Evolutionary conservation across 1,140 invertebrate genomes (phyloP).

Genomic region (Melitaea cinxia): DNA sequence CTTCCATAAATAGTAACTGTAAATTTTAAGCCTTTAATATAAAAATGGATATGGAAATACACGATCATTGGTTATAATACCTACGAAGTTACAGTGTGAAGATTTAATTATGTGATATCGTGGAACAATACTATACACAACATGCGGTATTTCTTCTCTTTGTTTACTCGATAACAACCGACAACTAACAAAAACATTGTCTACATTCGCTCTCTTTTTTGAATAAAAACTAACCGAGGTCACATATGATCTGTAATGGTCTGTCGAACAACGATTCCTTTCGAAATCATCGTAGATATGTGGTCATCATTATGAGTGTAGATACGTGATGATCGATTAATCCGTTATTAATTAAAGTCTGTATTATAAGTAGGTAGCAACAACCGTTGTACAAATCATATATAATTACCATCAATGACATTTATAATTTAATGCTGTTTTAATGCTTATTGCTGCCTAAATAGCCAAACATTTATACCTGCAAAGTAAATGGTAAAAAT

Average conservation of each 20-base stretch:
- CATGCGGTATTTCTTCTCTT: constrained; percentile 58
- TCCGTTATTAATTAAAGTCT: constrained; percentile 1
- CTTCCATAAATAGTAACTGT: too few species aligned
- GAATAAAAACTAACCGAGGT: constrained; percentile 37
- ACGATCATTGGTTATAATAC: constrained; percentile 21
- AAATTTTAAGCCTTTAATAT: not conserved
- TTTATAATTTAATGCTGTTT: too few species aligned
- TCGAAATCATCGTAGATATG: constrained; percentile 8
- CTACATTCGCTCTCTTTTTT: constrained; percentile 56
- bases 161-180: constrained; percentile 59
- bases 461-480: not conserved
- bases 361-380: not conserved
- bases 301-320: not conserved
- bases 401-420: too few species aligned
- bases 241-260: constrained; percentile 31
- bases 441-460: not conserved
- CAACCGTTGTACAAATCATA: too few species aligned
- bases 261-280: constrained; percentile 7
- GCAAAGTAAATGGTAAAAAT: not conserved
- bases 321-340: not conserved
- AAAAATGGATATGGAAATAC: constrained; percentile 5
- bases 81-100: constrained; percentile 55
- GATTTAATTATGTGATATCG: constrained; percentile 73
- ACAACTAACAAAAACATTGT: constrained; percentile 55
- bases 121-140: constrained; percentile 59